Evolutionary conservation across 2,113 vertebrate genomes (phyloP), one percentile per base, ranked within the genome.

Genomic region (Eulemur macaco): DNA sequence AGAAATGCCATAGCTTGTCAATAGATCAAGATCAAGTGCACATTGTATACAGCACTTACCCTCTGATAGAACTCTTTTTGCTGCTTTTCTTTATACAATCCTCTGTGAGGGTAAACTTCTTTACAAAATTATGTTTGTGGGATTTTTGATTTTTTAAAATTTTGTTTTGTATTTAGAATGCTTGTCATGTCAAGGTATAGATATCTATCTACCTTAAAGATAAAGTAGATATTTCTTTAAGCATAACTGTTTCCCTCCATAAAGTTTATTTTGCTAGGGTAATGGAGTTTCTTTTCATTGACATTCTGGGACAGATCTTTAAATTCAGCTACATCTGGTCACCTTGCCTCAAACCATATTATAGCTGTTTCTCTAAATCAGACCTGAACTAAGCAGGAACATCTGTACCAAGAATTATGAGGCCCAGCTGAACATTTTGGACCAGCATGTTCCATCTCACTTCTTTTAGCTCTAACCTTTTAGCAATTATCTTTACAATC

Each of bases 401-500:
- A 97, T 97, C 94, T 98, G 98, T 95, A 97, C 84, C 76, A 60
- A 87, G 77, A 96, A 85, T 97, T 97, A 97, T 80, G 96, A 97
- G 97, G 81, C 96, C 92, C 92, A 89, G 96, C 50, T 95, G 97
- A 96, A 86, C 81, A 84, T 92, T 97, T 96, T 87, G 92, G 93
- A 81, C 95, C 81, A 89, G 39, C 12, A 27, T 96, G 94, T 96
- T 94, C 96, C 95, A 89, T 98, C 96, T 97, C 92, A 97, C 76
- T 92, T 97, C 87, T 96, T 96, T 93, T 81, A 95, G 89, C 92
- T 92, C 76, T 96, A 97, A 97, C 96, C 95, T 95, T 97, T 97
- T 87, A 95, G 89, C 94, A 96, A 95, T 98, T 97, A 97, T 98
- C 97, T 97, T 96, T 96, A 96, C 89, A 96, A 42, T 98, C 96